phyloP scores from a whole-genome alignment of 64 coral and sea anemone species.

The Montipora cactus region DNA sequence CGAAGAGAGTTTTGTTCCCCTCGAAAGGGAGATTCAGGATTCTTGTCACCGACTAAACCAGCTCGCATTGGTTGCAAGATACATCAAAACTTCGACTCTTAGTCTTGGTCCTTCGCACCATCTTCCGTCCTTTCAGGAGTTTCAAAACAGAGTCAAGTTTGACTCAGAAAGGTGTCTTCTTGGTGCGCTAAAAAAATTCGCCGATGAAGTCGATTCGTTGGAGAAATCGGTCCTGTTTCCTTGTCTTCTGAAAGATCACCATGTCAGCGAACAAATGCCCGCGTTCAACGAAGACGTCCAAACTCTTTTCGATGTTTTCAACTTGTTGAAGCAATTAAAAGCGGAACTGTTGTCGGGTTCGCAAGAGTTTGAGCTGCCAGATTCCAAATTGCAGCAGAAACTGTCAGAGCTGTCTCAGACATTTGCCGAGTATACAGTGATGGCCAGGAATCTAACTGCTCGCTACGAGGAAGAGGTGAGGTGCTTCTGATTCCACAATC shows the following conservation, averaged over 20 bases:
- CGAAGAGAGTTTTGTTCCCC: conserved; percentile 4
- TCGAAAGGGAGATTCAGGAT: conserved; percentile 32
- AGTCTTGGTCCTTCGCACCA: not conserved
- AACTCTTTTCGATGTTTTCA: conserved; percentile 26
- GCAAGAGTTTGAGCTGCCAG: conserved; percentile 24
- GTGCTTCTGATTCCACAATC: conserved; percentile 5
- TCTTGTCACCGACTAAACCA: conserved; percentile 41
- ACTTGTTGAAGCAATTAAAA: conserved; percentile 9
- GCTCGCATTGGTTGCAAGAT: conserved; percentile 23
- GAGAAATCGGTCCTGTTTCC: conserved; percentile 41
- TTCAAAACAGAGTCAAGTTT: not conserved
- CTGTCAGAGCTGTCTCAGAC: conserved; percentile 31
- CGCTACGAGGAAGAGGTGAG: conserved; percentile 48
- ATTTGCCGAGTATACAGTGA: conserved; percentile 15
- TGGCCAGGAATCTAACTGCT: conserved; percentile 24
- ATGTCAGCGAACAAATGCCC: conserved; percentile 33
- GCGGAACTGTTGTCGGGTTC: conserved; percentile 33
- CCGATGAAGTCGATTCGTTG: conserved; percentile 37
- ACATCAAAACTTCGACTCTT: conserved; percentile 23
- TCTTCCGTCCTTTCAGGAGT: conserved; percentile 20
- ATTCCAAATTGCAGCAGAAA: conserved; percentile 36
- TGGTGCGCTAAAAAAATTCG: conserved; percentile 20
- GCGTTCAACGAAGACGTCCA: conserved; percentile 7
- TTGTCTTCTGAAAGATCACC: conserved; percentile 12
- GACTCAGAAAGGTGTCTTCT: conserved; percentile 13